Percentiles rank a stretch among this genome's conserved stretches.
Conservation (phyloP, 2,113 vertebrate species). For the Macrotis lagotis region DNA sequence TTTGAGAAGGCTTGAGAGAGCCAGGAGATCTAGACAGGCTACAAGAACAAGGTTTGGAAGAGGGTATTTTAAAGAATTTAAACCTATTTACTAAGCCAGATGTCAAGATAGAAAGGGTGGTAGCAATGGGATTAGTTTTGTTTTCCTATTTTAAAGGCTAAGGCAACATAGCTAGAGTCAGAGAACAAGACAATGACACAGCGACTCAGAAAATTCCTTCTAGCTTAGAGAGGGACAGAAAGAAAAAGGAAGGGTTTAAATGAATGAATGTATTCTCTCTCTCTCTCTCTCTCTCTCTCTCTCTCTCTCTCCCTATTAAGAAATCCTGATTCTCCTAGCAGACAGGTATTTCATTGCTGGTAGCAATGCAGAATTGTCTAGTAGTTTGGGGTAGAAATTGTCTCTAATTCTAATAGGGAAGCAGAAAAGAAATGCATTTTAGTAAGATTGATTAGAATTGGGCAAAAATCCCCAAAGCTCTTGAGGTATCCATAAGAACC, state of each 20-base stretch:
- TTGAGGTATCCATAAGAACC: neutral
- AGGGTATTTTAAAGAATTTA: conserved; percentile 20
- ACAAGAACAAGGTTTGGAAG: conserved; percentile 12
- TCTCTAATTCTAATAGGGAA: neutral
- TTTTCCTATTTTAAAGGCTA: neutral
- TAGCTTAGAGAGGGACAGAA: neutral
- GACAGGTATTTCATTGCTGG: neutral
- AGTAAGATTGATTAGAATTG: neutral
- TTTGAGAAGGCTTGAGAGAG: conserved; percentile 44
- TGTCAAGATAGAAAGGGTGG: neutral
- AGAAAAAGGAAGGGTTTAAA: neutral
- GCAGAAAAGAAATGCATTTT: neutral
- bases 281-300: too few relatives aligned
- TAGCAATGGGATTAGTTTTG: neutral
- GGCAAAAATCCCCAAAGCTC: neutral
- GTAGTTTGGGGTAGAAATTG: neutral
- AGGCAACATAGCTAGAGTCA: neutral
- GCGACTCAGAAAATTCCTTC: neutral
- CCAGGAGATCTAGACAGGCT: conserved; percentile 16
- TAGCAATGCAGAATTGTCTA: neutral
- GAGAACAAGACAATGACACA: neutral
- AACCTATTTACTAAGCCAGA: neutral
- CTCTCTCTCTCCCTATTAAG: neutral
- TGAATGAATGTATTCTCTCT: neutral
- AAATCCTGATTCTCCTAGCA: neutral